Conservation (phyloP, 2,888 invertebrate genomes). For the Bombylius major region DNA sequence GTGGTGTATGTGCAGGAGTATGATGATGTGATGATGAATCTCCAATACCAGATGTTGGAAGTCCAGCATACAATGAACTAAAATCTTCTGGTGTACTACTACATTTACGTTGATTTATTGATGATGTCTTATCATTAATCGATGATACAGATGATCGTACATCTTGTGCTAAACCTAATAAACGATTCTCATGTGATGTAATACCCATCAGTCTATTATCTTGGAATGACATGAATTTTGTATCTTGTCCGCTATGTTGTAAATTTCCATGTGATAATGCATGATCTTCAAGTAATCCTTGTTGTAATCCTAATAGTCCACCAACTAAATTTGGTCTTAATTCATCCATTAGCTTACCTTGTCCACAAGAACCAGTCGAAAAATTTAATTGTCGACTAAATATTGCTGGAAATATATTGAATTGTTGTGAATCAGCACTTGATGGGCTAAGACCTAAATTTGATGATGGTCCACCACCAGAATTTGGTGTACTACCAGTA, state of each 20-base stretch:
- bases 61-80: conserved; percentile 65
- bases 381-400: conserved; percentile 82
- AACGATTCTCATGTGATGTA: conserved; percentile 33
- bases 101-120: conserved; percentile 49
- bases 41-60: conserved; percentile 36
- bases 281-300: conserved; percentile 69
- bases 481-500: conserved; percentile 7
- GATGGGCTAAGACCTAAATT: conserved; percentile 35
- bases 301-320: conserved; percentile 63
- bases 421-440: conserved; percentile 51
- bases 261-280: conserved; percentile 39
- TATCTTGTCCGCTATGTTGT: conserved; percentile 38
- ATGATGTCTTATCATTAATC: conserved; percentile 40
- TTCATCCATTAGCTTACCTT: conserved; percentile 78
- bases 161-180: conserved; percentile 39
- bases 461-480: conserved; percentile 19
- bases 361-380: conserved; percentile 54
- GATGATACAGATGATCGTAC: conserved; percentile 39
- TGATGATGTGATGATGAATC: conserved; percentile 45
- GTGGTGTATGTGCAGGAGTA: conserved; percentile 60
- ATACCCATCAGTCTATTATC: conserved; percentile 38
- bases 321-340: conserved; percentile 69
- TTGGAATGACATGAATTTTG: conserved; percentile 39
- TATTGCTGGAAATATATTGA: conserved; percentile 84
- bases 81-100: conserved; percentile 84